These are phyloP conservation scores for Acronicta leporina DNA, from an alignment of 2,888 invertebrate genomes.

Conservation along the genomic window DNA sequence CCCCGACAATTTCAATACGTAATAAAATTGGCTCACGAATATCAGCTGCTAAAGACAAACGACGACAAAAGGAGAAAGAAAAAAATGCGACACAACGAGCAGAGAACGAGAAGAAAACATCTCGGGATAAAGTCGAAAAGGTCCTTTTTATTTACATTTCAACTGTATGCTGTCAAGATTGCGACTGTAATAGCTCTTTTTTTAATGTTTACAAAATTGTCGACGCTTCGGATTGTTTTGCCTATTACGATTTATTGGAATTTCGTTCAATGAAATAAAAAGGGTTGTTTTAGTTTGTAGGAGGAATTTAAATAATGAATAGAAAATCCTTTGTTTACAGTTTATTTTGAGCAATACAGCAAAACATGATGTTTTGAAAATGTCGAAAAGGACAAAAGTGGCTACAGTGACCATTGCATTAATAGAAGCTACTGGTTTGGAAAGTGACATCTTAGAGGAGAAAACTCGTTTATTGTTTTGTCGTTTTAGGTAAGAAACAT, in stretches of 20 bases:
- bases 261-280: constrained; percentile 29
- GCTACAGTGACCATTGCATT: constrained; percentile 97
- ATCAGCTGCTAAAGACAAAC: constrained; percentile 69
- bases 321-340: constrained; percentile 61
- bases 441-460: constrained; percentile 93
- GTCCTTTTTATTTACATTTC: constrained; percentile 64
- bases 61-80: constrained; percentile 65
- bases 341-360: constrained; percentile 77
- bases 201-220: constrained; percentile 57
- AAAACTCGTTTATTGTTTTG: constrained; percentile 95
- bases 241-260: constrained; percentile 37
- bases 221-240: constrained; percentile 35
- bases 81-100: constrained; percentile 43
- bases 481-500: constrained; percentile 93
- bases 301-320: constrained; percentile 6
- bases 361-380: constrained; percentile 65
- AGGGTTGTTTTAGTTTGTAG: constrained; percentile 11
- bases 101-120: constrained; percentile 68
- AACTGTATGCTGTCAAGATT: constrained; percentile 44
- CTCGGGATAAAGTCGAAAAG: constrained; percentile 75
- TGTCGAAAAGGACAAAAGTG: constrained; percentile 70
- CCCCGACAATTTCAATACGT: constrained; percentile 70
- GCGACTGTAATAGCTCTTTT: constrained; percentile 48
- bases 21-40: constrained; percentile 74
- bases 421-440: constrained; percentile 96